Percentiles rank a stretch among this genome's conserved stretches.
These are phyloP conservation scores for Plotosus lineatus DNA, from an alignment of 2,113 vertebrate genomes.

Conservation along the genomic window DNA sequence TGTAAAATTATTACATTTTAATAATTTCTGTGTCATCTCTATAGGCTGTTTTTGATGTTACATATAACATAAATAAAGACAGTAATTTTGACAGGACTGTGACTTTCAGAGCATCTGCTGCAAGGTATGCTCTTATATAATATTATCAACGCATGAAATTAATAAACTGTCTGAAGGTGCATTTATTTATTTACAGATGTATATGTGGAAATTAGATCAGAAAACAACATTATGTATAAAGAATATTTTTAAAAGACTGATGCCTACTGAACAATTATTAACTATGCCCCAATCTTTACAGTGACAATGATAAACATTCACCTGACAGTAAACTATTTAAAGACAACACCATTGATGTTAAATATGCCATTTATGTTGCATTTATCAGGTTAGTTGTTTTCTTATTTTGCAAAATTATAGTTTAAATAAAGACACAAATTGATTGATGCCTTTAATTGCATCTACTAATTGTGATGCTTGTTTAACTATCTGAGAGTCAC, in stretches of 20 bases:
- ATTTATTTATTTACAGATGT: too few species aligned
- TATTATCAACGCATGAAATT: background rate
- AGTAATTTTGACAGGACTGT: conserved; percentile 53
- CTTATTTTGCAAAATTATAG: background rate
- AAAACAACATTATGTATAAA: too few species aligned
- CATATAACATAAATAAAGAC: conserved; percentile 63
- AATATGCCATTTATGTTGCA: conserved; percentile 69
- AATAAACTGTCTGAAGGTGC: background rate
- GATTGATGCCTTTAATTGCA: background rate
- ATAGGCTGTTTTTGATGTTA: conserved; percentile 66
- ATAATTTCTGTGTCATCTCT: background rate
- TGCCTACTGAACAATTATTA: conserved; percentile 3
- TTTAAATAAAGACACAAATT: too few species aligned
- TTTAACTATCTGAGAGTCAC: background rate
- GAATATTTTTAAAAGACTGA: too few species aligned
- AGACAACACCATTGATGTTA: conserved; percentile 60
- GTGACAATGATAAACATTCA: conserved; percentile 63
- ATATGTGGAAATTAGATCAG: too few species aligned
- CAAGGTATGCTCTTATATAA: conserved; percentile 59
- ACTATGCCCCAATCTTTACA: conserved; percentile 48
- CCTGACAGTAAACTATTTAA: conserved; percentile 26
- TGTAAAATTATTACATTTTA: background rate
- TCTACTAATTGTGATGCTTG: background rate
- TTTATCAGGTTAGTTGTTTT: conserved; percentile 65
- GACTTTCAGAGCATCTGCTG: conserved; percentile 59